phyloP scores from a whole-genome alignment of 2,797 vertebrate genomes.

The Peromyscus eremicus region DNA sequence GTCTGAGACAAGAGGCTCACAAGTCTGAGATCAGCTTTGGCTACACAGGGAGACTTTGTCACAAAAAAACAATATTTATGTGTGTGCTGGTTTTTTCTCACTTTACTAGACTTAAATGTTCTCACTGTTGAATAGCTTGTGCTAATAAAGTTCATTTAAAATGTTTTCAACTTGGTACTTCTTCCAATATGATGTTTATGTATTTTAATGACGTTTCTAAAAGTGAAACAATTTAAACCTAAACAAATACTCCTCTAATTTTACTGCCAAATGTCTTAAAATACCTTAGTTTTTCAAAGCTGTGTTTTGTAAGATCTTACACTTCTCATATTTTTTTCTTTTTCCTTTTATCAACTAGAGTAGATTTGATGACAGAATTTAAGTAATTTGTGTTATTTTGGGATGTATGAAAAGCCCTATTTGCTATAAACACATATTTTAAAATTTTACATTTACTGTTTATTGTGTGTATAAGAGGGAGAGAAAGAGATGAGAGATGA shows the following conservation, averaged over 20 bases:
- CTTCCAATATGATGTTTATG: background rate
- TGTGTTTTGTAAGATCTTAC: slow-evolving; percentile 38
- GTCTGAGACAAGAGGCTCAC: too few species aligned
- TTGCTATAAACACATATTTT: background rate
- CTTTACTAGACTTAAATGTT: background rate
- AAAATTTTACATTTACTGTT: background rate
- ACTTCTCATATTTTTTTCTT: background rate
- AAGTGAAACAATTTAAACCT: background rate
- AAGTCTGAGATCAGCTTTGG: background rate
- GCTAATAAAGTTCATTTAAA: background rate
- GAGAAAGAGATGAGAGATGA: too few species aligned
- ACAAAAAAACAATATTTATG: background rate
- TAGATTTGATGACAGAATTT: background rate
- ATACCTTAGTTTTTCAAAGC: background rate
- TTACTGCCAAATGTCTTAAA: slow-evolving; percentile 23
- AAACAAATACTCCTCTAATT: slow-evolving; percentile 43
- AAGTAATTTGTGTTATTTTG: background rate
- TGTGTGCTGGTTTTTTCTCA: background rate
- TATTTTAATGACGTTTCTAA: background rate
- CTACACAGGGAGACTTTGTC: background rate
- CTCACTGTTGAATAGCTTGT: background rate
- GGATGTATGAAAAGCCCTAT: background rate
- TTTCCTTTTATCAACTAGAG: slow-evolving; percentile 35
- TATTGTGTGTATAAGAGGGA: background rate
- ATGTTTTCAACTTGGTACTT: background rate